Conservation (phyloP, 2,888 invertebrate species). For the Lithosia quadra region DNA sequence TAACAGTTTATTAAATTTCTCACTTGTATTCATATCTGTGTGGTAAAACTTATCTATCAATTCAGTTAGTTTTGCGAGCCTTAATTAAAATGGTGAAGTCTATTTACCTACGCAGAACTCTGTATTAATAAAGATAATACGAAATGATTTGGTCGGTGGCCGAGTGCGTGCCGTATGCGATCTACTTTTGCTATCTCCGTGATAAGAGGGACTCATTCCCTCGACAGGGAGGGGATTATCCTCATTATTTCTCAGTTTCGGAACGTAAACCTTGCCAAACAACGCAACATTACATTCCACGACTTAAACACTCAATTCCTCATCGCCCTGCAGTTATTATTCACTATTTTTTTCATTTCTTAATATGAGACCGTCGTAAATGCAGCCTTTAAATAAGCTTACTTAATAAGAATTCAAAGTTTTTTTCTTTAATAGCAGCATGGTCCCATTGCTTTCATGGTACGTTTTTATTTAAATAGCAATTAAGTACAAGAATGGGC, state of each 20-base stretch:
- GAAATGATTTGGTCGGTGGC: constrained; percentile 67
- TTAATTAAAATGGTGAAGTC: constrained; percentile 77
- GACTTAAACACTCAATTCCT: constrained; percentile 37
- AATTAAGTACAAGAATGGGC: constrained; percentile 85
- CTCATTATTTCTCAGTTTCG: constrained; percentile 77
- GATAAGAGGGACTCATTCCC: constrained; percentile 76
- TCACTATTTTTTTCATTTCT: constrained; percentile 56
- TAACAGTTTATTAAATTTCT: constrained; percentile 82
- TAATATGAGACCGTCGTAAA: constrained; percentile 60
- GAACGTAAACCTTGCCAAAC: constrained; percentile 51
- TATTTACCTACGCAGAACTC: constrained; percentile 58
- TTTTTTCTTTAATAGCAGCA: constrained; percentile 64
- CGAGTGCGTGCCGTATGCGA: constrained; percentile 71
- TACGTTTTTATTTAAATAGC: constrained; percentile 84
- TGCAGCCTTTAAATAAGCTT: constrained; percentile 63
- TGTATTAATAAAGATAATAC: constrained; percentile 80
- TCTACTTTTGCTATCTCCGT: constrained; percentile 77
- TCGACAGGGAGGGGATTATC: constrained; percentile 70
- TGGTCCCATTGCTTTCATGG: constrained; percentile 77
- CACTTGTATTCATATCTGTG: constrained; percentile 68
- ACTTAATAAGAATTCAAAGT: constrained; percentile 66
- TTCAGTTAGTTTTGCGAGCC: constrained; percentile 65
- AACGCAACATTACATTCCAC: constrained; percentile 43
- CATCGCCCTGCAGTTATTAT: constrained; percentile 44
- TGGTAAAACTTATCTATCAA: constrained; percentile 71